Evolutionary conservation across 2,113 vertebrate genomes (phyloP).

Genomic region (Aspidoscelis tigris): DNA sequence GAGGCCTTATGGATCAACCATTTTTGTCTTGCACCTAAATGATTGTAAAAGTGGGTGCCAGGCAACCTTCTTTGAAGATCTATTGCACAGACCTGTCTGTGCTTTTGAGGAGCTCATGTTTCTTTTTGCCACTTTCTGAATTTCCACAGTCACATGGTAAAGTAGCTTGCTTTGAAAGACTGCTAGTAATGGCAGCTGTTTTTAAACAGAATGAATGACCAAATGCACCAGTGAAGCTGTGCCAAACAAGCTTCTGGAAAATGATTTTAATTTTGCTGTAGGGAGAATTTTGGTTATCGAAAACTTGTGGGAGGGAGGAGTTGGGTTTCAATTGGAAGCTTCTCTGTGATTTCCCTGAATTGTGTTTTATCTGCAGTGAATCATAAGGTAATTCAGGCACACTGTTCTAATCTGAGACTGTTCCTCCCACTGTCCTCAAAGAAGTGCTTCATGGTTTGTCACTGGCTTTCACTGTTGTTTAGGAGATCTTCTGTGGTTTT

Average conservation of each 20-base stretch:
- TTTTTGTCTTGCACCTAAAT: no score
- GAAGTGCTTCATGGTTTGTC: neutral
- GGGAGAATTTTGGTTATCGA: neutral
- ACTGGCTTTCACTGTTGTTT: neutral
- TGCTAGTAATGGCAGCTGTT: neutral
- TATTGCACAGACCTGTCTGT: no score
- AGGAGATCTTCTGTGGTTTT: constrained; percentile 11
- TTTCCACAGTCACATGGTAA: neutral
- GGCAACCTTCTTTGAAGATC: no score
- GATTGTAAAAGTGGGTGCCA: no score
- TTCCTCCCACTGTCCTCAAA: neutral
- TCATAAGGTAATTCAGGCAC: neutral
- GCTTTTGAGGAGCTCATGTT: neutral
- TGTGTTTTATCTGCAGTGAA: no score
- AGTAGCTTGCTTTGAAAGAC: neutral
- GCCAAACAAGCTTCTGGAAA: neutral
- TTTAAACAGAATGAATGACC: neutral
- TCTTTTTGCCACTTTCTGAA: neutral
- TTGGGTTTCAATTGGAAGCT: no score
- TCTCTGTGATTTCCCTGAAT: no score
- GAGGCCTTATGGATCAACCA: no score
- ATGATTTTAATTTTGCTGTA: neutral
- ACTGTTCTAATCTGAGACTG: neutral
- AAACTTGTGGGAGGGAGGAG: no score
- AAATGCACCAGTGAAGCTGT: neutral